Evolutionary conservation across 1,140 invertebrate genomes (phyloP).

Genomic region (Lethocerus indicus): DNA sequence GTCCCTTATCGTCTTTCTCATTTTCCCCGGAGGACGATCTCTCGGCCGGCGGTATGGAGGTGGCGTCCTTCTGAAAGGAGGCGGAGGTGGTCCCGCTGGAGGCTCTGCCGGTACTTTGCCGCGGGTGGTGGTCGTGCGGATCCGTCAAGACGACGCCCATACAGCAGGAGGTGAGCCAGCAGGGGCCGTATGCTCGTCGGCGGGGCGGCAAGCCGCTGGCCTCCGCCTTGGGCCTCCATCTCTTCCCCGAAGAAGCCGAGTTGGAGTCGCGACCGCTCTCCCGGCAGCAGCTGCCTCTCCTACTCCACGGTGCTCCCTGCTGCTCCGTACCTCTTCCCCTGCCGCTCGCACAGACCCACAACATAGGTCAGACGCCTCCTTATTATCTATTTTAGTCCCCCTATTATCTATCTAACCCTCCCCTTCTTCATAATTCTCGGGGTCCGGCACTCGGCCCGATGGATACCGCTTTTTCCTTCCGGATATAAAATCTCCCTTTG

Average conservation of each 20-base stretch:
- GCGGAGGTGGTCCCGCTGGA: too few species aligned
- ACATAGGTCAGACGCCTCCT: slow-evolving; percentile 15
- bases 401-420: not conserved
- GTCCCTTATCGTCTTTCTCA: too few species aligned
- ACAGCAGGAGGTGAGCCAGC: slow-evolving; percentile 15
- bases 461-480: not conserved
- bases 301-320: slow-evolving; percentile 15
- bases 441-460: not conserved
- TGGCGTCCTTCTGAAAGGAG: too few species aligned
- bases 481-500: not conserved
- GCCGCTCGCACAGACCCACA: slow-evolving; percentile 18
- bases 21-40: too few species aligned
- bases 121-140: too few species aligned
- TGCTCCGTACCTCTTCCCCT: slow-evolving; percentile 17
- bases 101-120: too few species aligned
- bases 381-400: slow-evolving; percentile 1
- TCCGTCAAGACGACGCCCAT: slow-evolving; percentile 19
- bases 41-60: too few species aligned
- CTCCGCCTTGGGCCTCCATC: slow-evolving; percentile 15
- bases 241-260: slow-evolving; percentile 13
- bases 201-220: slow-evolving; percentile 15
- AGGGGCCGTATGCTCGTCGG: slow-evolving; percentile 15
- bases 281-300: slow-evolving; percentile 10
- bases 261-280: slow-evolving; percentile 3
- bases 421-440: not conserved